These are phyloP conservation scores for Amblyopsis rosae DNA, from an alignment of 2,113 vertebrate species.

Conservation along the genomic window DNA sequence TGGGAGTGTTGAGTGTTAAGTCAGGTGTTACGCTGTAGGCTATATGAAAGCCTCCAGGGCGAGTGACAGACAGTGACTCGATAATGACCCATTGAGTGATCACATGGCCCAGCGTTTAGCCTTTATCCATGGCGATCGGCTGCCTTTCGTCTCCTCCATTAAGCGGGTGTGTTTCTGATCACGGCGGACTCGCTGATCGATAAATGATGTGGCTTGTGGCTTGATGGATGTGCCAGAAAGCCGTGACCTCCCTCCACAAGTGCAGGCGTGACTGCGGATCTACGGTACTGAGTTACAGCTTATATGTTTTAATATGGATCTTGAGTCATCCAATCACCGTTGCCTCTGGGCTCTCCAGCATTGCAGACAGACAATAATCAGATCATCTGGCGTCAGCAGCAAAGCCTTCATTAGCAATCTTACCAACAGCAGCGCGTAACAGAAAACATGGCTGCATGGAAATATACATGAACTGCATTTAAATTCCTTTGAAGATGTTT, in stretches of 20 bases:
- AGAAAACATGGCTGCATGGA: constrained; percentile 56
- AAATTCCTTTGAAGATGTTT: constrained; percentile 77
- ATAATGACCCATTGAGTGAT: constrained; percentile 11
- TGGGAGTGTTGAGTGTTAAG: not conserved
- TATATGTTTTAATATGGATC: constrained; percentile 15
- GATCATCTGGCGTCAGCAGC: constrained; percentile 56
- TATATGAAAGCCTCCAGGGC: constrained; percentile 17
- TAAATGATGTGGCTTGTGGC: constrained; percentile 20
- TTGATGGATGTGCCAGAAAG: constrained; percentile 32
- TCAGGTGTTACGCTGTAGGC: constrained; percentile 29
- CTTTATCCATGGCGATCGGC: constrained; percentile 1
- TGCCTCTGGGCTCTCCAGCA: constrained; percentile 32
- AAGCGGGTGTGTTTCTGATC: constrained; percentile 33
- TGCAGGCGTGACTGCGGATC: not conserved
- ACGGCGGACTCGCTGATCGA: constrained; percentile 26
- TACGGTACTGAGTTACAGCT: not conserved
- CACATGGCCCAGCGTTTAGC: not conserved
- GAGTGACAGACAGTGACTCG: constrained; percentile 38
- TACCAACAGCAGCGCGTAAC: constrained; percentile 37
- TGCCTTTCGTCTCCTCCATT: constrained; percentile 49
- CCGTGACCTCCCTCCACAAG: not conserved
- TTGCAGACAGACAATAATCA: constrained; percentile 61
- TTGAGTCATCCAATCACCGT: not conserved
- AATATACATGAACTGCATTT: constrained; percentile 69
- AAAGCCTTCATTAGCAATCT: constrained; percentile 60